Conservation (phyloP, 2,888 invertebrate species). For the Drosophila lutescens region DNA sequence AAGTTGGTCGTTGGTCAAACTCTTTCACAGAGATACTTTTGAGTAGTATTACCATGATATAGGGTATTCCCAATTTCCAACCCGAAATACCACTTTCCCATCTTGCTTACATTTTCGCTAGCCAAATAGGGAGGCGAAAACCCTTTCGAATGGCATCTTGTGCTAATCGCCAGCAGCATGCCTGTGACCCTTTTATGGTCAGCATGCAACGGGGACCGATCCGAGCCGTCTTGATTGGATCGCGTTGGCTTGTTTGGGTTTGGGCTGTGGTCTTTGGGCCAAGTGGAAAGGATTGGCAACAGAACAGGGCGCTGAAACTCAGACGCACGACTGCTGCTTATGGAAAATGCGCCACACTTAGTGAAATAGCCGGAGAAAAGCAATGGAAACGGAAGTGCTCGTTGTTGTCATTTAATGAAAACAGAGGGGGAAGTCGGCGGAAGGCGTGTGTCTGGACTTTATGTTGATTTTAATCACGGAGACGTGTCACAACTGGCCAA, state of each 20-base stretch:
- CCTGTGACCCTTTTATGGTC: conserved; percentile 46
- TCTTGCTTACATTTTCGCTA: conserved; percentile 11
- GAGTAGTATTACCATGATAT: too few relatives aligned
- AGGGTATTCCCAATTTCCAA: conserved; percentile 13
- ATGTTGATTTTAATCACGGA: conserved; percentile 52
- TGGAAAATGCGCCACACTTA: conserved; percentile 29
- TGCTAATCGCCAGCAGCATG: conserved; percentile 45
- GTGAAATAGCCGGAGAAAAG: conserved; percentile 12
- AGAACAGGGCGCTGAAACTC: conserved; percentile 16
- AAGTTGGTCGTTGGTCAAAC: too few relatives aligned
- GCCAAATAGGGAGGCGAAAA: conserved; percentile 35
- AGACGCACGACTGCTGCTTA: conserved; percentile 8
- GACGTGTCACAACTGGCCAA: conserved; percentile 56
- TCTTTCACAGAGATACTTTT: too few relatives aligned
- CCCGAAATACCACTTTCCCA: background rate
- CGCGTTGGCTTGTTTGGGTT: conserved; percentile 2
- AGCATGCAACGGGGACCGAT: conserved; percentile 14
- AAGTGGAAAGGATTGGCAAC: conserved; percentile 20
- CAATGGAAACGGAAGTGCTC: conserved; percentile 49
- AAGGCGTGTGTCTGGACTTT: conserved; percentile 47
- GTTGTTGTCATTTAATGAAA: conserved; percentile 50
- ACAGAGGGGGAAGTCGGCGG: conserved; percentile 11
- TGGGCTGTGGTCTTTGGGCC: background rate
- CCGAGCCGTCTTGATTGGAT: conserved; percentile 37
- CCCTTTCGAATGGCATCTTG: conserved; percentile 43